Conservation (phyloP, 2,113 vertebrate species). For the Pachyramphus minor region DNA sequence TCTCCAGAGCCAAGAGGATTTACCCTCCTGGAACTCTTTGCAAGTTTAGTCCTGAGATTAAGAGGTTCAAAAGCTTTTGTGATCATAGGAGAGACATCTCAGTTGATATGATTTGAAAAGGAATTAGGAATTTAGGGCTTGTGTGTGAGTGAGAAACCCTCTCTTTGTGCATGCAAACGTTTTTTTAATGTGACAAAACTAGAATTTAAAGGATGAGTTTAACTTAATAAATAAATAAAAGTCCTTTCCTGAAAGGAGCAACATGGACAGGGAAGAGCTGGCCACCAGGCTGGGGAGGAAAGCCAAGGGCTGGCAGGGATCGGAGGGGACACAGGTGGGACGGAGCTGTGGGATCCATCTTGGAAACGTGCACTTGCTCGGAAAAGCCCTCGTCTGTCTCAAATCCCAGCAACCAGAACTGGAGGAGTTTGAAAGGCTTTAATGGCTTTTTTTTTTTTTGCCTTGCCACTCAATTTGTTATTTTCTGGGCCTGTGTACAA, state of each 20-base stretch:
- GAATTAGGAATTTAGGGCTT: background rate
- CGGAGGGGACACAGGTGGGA: background rate
- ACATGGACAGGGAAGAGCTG: background rate
- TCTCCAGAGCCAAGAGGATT: background rate
- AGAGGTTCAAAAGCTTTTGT: background rate
- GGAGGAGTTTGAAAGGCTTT: background rate
- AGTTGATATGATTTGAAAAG: background rate
- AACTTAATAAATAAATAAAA: background rate
- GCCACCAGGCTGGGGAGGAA: background rate
- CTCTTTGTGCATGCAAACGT: background rate
- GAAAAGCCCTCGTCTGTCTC: background rate
- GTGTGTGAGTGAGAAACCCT: background rate
- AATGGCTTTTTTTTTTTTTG: background rate
- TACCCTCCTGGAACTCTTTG: background rate
- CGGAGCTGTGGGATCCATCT: background rate
- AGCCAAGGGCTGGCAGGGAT: background rate
- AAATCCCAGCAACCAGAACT: background rate
- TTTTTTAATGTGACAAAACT: background rate
- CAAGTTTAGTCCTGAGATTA: background rate
- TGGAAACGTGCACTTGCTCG: background rate
- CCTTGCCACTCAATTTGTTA: background rate
- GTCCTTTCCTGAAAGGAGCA: background rate
- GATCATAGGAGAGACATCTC: background rate
- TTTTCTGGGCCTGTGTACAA: background rate
- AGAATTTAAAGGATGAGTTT: background rate